phyloP scores from a whole-genome alignment of 2,888 invertebrate genomes.

The Pantelozetes paolii region DNA sequence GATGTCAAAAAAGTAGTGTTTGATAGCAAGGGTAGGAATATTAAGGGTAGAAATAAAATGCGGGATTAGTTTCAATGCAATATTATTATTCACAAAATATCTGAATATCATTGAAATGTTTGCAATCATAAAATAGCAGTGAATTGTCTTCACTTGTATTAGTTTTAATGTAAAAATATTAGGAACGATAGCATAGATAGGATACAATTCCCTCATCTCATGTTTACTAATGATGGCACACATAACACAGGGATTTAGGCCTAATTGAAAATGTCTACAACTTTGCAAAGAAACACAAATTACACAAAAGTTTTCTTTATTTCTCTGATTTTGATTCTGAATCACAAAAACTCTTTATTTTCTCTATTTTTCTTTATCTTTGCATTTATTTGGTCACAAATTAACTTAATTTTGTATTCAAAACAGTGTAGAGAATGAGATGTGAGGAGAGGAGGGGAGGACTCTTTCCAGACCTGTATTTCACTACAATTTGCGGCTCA shows the following conservation, averaged over 20 bases:
- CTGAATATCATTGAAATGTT: background rate
- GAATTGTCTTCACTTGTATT: background rate
- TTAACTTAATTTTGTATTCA: conserved; percentile 28
- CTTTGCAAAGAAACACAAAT: conserved; percentile 23
- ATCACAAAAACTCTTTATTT: conserved; percentile 1
- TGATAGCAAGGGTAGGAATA: background rate
- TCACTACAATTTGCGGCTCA: background rate
- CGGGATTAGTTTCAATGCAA: background rate
- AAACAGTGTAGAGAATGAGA: background rate
- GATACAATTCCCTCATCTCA: conserved; percentile 23
- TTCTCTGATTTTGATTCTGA: conserved; percentile 1
- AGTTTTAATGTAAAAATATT: conserved; percentile 27
- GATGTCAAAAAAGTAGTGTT: background rate
- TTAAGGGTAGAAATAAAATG: background rate
- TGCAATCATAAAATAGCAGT: background rate
- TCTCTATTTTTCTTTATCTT: background rate
- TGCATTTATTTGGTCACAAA: background rate
- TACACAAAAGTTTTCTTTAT: background rate
- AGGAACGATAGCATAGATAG: conserved; percentile 22
- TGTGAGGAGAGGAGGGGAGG: background rate
- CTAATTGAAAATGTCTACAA: conserved; percentile 34
- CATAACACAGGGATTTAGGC: conserved; percentile 10
- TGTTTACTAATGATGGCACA: conserved; percentile 26
- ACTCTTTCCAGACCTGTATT: background rate
- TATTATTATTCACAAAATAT: background rate